Conservation (phyloP, 2,113 vertebrate species). For the Charadrius vociferus region DNA sequence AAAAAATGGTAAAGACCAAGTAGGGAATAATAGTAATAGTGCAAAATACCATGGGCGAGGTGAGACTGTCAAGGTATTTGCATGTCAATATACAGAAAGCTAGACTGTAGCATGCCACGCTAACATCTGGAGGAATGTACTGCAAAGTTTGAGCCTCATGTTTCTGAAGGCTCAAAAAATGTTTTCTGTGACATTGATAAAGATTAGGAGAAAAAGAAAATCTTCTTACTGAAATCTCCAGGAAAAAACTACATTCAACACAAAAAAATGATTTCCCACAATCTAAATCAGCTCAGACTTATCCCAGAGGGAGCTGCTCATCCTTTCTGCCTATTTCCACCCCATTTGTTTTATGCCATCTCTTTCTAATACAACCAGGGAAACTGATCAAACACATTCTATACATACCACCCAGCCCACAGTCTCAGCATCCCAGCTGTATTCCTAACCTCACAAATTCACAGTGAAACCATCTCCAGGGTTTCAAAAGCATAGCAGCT, state of each 20-base stretch:
- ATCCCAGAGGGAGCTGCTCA: constrained; percentile 29
- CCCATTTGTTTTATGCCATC: constrained; percentile 61
- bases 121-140: neutral
- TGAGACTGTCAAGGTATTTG: neutral
- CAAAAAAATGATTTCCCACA: neutral
- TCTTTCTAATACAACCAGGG: constrained; percentile 65
- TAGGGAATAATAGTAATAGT: neutral
- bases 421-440: constrained; percentile 74
- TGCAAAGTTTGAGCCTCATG: neutral
- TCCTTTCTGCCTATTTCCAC: constrained; percentile 58
- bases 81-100: neutral
- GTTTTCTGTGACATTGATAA: neutral
- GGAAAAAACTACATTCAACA: constrained; percentile 5
- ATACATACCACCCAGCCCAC: constrained; percentile 76
- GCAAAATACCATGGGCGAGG: neutral
- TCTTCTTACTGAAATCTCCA: neutral
- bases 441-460: constrained; percentile 72
- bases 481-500: constrained; percentile 66
- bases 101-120: neutral
- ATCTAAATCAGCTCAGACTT: constrained; percentile 57
- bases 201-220: neutral
- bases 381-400: constrained; percentile 83
- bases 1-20: neutral
- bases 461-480: constrained; percentile 66
- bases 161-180: neutral